These are phyloP conservation scores for Pollimyrus isidori DNA, from an alignment of 2,113 vertebrate species.

Conservation along the genomic window DNA sequence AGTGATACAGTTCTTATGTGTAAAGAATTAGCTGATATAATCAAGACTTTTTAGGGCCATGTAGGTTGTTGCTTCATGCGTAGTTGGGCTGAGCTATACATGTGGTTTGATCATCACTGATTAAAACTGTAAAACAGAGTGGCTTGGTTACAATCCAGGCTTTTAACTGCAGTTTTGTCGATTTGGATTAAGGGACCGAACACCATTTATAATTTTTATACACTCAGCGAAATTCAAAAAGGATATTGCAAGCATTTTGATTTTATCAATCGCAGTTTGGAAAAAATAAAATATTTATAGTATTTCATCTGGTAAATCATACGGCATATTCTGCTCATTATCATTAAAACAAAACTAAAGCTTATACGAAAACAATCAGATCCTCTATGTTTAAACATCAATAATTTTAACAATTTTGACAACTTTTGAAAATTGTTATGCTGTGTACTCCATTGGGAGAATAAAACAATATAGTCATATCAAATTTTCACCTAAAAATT, in stretches of 20 bases:
- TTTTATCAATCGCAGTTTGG: not conserved
- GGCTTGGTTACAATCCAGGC: not conserved
- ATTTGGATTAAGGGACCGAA: not conserved
- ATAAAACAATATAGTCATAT: not conserved
- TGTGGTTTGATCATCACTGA: not conserved
- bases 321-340: not conserved
- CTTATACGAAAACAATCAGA: not conserved
- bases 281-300: not conserved
- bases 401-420: not conserved
- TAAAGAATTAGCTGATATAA: not conserved
- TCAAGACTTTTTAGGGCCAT: not conserved
- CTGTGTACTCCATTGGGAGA: not conserved
- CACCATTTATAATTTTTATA: not conserved
- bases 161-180: not conserved
- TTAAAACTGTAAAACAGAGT: conserved; percentile 1
- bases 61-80: conserved; percentile 5
- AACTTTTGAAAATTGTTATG: not conserved
- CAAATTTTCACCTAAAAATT: not conserved
- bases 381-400: not conserved
- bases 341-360: not conserved
- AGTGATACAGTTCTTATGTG: not conserved
- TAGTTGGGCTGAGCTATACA: conserved; percentile 12
- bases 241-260: not conserved
- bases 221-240: not conserved
- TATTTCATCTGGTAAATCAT: not conserved